These are phyloP conservation scores for Acanthosepion esculentum DNA, from an alignment of 2,888 invertebrate species.

Conservation along the genomic window DNA sequence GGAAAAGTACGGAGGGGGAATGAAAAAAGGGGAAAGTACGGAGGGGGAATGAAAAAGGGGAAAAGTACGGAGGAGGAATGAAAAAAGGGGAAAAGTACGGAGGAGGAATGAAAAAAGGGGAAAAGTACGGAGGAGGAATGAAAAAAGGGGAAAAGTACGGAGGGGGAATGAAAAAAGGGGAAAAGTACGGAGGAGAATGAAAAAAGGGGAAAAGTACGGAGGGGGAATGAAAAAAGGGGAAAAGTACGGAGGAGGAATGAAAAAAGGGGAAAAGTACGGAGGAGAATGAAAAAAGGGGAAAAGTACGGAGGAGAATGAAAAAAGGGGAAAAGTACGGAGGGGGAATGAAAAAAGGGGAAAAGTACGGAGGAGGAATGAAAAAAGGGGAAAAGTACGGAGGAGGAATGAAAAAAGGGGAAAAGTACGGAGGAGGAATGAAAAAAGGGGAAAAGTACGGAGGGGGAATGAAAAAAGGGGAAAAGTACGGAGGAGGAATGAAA, in stretches of 20 bases:
- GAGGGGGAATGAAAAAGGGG: background rate
- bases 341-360: no score
- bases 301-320: no score
- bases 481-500: background rate
- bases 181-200: background rate
- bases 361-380: no score
- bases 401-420: no score
- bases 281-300: no score
- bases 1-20: no score
- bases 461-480: background rate
- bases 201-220: background rate
- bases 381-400: no score
- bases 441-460: no score
- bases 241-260: no score
- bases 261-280: no score
- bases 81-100: background rate
- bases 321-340: no score
- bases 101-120: background rate
- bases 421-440: no score
- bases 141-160: background rate
- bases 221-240: rapidly evolving
- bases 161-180: background rate
- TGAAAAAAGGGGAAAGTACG: background rate
- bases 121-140: background rate
- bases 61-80: background rate